Conservation (phyloP, 37 sponge, comb jelly and placozoan species). For the Eunapius fragilis region DNA sequence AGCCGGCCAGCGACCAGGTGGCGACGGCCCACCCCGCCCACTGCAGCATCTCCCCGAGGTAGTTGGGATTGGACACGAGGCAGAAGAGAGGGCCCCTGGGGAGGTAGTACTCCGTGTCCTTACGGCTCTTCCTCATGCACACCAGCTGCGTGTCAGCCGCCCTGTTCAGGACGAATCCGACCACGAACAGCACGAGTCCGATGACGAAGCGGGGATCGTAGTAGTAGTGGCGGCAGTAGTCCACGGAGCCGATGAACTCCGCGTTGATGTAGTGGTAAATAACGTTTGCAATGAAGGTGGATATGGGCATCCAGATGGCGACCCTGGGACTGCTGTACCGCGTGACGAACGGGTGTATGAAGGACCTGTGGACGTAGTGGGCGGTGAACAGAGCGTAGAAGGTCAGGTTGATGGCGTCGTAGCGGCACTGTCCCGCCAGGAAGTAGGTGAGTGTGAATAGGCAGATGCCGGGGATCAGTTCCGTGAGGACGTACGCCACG, state of each 20-base stretch:
- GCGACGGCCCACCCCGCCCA: slow-evolving; percentile 85
- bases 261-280: slow-evolving; percentile 70
- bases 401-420: slow-evolving; percentile 35
- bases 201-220: slow-evolving; percentile 85
- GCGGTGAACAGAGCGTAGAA: slow-evolving; percentile 62
- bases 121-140: slow-evolving; percentile 30
- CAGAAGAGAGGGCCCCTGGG: slow-evolving; percentile 73
- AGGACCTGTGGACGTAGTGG: slow-evolving; percentile 61
- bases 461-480: slow-evolving; percentile 51
- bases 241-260: slow-evolving; percentile 60
- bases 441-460: slow-evolving; percentile 66
- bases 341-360: slow-evolving; percentile 48
- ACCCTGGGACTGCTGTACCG: slow-evolving; percentile 45
- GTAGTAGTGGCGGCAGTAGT: slow-evolving; percentile 37
- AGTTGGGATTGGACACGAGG: slow-evolving; percentile 79
- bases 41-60: slow-evolving; percentile 81
- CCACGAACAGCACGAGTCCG: slow-evolving; percentile 72
- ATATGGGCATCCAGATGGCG: slow-evolving; percentile 41
- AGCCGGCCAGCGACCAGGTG: slow-evolving; percentile 86
- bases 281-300: slow-evolving; percentile 29
- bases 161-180: slow-evolving; percentile 73
- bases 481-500: slow-evolving; percentile 28
- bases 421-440: slow-evolving; percentile 23
- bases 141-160: slow-evolving; percentile 64
- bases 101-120: slow-evolving; percentile 55